A percentile compares a stretch with the other conserved stretches of the same genome.
Conservation (phyloP, 1,140 invertebrate species). For the Asobara japonica region DNA sequence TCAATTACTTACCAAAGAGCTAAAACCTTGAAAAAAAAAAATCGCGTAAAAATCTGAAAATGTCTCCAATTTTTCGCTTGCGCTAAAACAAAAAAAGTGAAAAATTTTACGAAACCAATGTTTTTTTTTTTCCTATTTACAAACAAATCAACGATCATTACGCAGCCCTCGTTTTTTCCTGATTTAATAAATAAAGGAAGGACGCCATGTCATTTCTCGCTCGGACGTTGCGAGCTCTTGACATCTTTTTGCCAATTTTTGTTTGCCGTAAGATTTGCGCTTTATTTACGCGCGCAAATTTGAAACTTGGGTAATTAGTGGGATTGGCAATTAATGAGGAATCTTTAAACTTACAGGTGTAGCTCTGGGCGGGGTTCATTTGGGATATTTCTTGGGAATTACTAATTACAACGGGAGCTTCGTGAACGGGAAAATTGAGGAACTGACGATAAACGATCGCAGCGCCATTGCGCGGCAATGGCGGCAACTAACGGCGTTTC, state of each 20-base stretch:
- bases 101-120: no score
- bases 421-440: neutral
- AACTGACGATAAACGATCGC: neutral
- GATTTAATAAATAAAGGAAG: conserved; percentile 58
- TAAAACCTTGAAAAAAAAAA: no score
- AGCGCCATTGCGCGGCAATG: neutral
- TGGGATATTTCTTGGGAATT: conserved; percentile 44
- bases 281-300: neutral
- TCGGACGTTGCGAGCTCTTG: neutral
- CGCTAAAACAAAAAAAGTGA: conserved; percentile 24
- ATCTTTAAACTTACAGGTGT: conserved; percentile 49
- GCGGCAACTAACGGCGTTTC: no score
- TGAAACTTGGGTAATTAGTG: neutral
- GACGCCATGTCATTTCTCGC: conserved; percentile 52
- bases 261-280: neutral
- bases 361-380: conserved; percentile 46
- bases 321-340: neutral
- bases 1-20: no score
- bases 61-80: no score
- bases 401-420: neutral
- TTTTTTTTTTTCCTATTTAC: conserved; percentile 17
- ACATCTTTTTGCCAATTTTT: neutral
- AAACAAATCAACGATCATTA: conserved; percentile 37
- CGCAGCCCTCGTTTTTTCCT: conserved; percentile 43
- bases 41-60: no score